phyloP scores from a whole-genome alignment of 2,888 invertebrate species.

The Sisyra terminalis region DNA sequence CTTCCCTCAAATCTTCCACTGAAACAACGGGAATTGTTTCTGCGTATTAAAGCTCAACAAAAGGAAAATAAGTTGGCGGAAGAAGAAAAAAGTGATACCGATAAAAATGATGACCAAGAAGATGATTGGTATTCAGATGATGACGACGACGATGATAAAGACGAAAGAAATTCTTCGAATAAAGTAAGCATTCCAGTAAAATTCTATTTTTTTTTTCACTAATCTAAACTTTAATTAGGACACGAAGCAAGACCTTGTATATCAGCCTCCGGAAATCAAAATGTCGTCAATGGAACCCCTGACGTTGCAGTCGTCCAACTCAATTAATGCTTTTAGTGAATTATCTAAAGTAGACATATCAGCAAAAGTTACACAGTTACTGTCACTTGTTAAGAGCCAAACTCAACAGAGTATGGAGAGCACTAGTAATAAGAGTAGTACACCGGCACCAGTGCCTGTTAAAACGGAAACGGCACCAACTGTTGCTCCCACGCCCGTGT shows the following conservation, averaged over 20 bases:
- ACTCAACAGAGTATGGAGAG: conserved; percentile 10
- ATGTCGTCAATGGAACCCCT: conserved; percentile 36
- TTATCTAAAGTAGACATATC: conserved; percentile 58
- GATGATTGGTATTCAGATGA: conserved; percentile 70
- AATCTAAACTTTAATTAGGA: no score
- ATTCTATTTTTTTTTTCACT: no score
- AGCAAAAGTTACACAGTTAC: conserved; percentile 50
- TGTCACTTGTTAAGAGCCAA: conserved; percentile 34
- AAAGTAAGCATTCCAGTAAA: no score
- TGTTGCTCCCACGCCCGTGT: not conserved
- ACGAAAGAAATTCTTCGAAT: no score
- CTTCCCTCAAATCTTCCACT: conserved; percentile 40
- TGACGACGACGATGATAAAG: conserved; percentile 44
- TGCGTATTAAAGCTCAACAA: conserved; percentile 49
- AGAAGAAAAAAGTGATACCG: conserved; percentile 16
- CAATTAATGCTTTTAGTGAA: conserved; percentile 48
- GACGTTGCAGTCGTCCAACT: conserved; percentile 16
- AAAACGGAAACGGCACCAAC: conserved; percentile 4
- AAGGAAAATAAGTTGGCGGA: conserved; percentile 29
- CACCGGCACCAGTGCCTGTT: conserved; percentile 1
- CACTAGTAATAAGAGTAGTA: not conserved
- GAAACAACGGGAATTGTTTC: conserved; percentile 45
- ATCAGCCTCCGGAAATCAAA: conserved; percentile 22
- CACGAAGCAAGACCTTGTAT: conserved; percentile 19
- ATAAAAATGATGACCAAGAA: conserved; percentile 20